A percentile compares a stretch with the other conserved stretches of the same genome.
Conservation (phyloP, 1,140 invertebrate species). For the Drosophila pseudoobscura region DNA sequence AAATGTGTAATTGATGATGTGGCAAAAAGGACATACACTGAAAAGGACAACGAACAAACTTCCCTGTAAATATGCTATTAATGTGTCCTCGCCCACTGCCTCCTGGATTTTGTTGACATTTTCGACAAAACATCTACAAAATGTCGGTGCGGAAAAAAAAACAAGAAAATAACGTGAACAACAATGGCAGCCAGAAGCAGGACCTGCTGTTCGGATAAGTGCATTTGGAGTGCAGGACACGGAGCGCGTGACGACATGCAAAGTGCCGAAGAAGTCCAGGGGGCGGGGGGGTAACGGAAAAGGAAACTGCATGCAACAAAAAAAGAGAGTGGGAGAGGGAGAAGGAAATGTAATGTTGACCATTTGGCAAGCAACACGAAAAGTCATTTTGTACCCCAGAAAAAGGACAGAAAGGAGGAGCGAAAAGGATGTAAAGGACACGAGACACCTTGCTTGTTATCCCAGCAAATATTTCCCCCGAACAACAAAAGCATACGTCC, state of each 20-base stretch:
- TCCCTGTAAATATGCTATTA: slow-evolving; percentile 46
- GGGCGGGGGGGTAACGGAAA: slow-evolving; percentile 38
- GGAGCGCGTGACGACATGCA: slow-evolving; percentile 75
- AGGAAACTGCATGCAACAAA: slow-evolving; percentile 70
- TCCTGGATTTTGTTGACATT: slow-evolving; percentile 70
- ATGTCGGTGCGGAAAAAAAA: slow-evolving; percentile 18
- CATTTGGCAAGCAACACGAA: slow-evolving; percentile 75
- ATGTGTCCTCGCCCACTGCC: slow-evolving; percentile 35
- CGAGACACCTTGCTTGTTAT: slow-evolving; percentile 63
- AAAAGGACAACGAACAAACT: slow-evolving; percentile 6
- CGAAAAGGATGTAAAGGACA: background rate
- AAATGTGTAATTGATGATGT: slow-evolving; percentile 82
- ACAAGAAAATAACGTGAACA: slow-evolving; percentile 17
- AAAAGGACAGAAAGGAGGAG: background rate
- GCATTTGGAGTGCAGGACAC: slow-evolving; percentile 73
- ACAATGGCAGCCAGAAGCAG: slow-evolving; percentile 26
- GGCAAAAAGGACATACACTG: slow-evolving; percentile 61
- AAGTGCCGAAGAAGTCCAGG: slow-evolving; percentile 33
- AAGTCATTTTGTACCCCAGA: slow-evolving; percentile 62
- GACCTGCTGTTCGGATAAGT: slow-evolving; percentile 61
- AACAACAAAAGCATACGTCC: slow-evolving; percentile 37
- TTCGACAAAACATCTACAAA: slow-evolving; percentile 79
- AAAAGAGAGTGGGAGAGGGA: background rate
- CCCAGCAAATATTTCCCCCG: slow-evolving; percentile 56
- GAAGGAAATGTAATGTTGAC: slow-evolving; percentile 68